Evolutionary conservation across 2,888 invertebrate species (phyloP).

Genomic region (Sericinus montela): DNA sequence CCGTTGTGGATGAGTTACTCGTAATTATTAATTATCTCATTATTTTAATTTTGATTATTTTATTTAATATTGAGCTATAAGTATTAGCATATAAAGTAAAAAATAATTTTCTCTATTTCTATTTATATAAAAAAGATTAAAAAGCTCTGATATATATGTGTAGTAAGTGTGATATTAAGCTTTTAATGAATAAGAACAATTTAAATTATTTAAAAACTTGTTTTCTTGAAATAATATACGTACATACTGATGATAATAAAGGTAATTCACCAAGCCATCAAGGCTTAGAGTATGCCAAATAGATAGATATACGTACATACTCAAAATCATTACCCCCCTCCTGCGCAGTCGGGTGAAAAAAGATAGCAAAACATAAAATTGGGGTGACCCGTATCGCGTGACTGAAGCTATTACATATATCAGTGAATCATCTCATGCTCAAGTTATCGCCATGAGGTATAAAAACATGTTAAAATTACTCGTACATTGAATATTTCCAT

Average conservation of each 20-base stretch:
- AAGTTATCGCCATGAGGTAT: not conserved
- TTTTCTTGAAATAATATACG: too few relatives aligned
- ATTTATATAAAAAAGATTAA: not conserved
- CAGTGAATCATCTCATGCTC: not conserved
- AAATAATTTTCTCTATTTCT: not conserved
- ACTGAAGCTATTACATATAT: not conserved
- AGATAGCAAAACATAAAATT: not conserved
- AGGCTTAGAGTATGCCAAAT: too few relatives aligned
- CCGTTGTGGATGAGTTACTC: not conserved
- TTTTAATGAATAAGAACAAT: too few relatives aligned
- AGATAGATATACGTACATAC: too few relatives aligned
- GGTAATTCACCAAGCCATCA: too few relatives aligned
- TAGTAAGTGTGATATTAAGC: too few relatives aligned
- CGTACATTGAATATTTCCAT: too few relatives aligned
- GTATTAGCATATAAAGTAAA: conserved; percentile 2
- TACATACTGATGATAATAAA: too few relatives aligned
- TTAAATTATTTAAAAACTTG: too few relatives aligned
- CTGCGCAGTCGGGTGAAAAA: too few relatives aligned
- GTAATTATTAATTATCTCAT: too few relatives aligned
- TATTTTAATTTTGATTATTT: conserved; percentile 14
- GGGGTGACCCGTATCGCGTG: conserved; percentile 5
- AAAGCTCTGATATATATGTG: not conserved
- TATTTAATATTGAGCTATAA: not conserved
- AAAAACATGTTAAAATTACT: not conserved
- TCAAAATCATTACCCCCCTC: too few relatives aligned